Percentiles rank a stretch among this genome's conserved stretches.
Conservation (phyloP, 1,140 invertebrate species). For the Chironomus striatipennis region DNA sequence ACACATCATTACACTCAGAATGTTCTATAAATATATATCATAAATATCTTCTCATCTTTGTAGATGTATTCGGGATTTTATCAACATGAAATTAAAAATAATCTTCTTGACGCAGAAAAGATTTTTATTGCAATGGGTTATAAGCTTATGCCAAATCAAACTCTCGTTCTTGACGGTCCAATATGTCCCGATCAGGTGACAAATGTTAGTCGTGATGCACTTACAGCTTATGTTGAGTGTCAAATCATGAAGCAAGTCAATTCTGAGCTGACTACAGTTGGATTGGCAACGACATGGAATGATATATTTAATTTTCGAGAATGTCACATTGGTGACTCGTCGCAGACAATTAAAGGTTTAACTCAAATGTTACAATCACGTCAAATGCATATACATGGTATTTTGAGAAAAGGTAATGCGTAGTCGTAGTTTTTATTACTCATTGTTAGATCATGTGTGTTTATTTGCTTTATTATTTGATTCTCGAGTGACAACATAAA, state of each 20-base stretch:
- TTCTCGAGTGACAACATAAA: too few species aligned
- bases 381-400: conserved; percentile 32
- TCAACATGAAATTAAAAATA: conserved; percentile 74
- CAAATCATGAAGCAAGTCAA: conserved; percentile 59
- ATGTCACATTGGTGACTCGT: conserved; percentile 42
- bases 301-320: conserved; percentile 59
- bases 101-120: conserved; percentile 61
- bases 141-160: conserved; percentile 43
- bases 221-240: conserved; percentile 83
- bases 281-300: conserved; percentile 47
- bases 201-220: conserved; percentile 68
- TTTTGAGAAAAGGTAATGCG: conserved; percentile 19
- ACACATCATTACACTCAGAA: background rate
- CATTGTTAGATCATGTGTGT: background rate
- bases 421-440: background rate
- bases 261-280: conserved; percentile 30
- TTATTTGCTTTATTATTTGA: too few species aligned
- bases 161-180: conserved; percentile 55
- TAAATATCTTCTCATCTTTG: conserved; percentile 31
- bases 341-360: conserved; percentile 34
- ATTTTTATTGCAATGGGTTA: conserved; percentile 79
- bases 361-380: conserved; percentile 32
- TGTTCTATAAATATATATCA: background rate
- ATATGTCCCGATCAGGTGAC: conserved; percentile 72
- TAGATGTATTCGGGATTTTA: conserved; percentile 79